Evolutionary conservation across 2,888 invertebrate genomes (phyloP).

Genomic region (Blastobasis adustella): DNA sequence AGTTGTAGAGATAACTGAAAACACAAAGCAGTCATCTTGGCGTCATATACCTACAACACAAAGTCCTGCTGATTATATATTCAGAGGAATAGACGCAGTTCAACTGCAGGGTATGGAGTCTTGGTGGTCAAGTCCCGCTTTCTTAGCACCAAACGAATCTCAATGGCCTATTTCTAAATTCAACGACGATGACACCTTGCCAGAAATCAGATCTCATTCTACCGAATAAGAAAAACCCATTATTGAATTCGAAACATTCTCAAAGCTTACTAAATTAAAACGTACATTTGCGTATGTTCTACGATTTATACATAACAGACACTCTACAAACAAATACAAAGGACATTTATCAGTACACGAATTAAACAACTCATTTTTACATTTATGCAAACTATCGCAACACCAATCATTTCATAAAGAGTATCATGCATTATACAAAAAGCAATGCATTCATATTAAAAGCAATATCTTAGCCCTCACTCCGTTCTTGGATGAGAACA

Average conservation of each 20-base stretch:
- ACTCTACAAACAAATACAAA: neutral
- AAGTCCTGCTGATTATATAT: conserved; percentile 12
- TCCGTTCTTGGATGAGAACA: neutral
- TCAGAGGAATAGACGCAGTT: conserved; percentile 4
- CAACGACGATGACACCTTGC: neutral
- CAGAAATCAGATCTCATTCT: neutral
- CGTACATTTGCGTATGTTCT: conserved; percentile 7
- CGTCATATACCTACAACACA: conserved; percentile 8
- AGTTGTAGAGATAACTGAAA: conserved; percentile 8
- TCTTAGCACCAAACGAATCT: neutral
- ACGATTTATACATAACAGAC: neutral
- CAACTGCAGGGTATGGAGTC: neutral
- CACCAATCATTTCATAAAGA: neutral
- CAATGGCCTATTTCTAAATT: neutral
- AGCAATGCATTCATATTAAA: neutral
- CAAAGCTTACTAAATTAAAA: conserved; percentile 5
- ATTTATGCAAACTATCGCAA: neutral
- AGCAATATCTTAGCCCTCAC: neutral
- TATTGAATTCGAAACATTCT: conserved; percentile 6
- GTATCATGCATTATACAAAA: neutral
- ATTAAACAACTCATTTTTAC: neutral
- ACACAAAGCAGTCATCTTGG: conserved; percentile 2
- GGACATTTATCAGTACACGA: neutral
- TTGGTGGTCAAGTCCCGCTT: conserved; percentile 3
- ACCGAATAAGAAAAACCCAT: neutral